Percentiles rank a stretch among this genome's conserved stretches.
Evolutionary conservation across 2,113 vertebrate genomes (phyloP).

Genomic region (Corythoichthys haematopterus): DNA sequence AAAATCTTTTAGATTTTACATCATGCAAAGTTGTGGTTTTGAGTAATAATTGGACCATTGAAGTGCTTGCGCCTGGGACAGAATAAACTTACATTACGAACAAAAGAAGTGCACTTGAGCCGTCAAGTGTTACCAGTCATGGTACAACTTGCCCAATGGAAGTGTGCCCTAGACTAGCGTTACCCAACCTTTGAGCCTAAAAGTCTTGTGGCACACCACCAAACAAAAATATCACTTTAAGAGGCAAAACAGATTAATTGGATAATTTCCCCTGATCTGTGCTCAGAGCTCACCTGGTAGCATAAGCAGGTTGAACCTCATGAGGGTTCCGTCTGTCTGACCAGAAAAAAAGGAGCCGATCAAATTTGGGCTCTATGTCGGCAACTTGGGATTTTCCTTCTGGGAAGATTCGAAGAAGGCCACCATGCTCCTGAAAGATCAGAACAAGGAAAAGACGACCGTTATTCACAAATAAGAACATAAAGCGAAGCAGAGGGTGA

Average conservation of each 20-base stretch:
- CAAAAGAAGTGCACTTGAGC: neutral
- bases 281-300: constrained; percentile 78
- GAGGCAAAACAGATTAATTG: neutral
- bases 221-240: neutral
- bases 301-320: constrained; percentile 92
- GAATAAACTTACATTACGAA: neutral
- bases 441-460: constrained; percentile 39
- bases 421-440: constrained; percentile 83
- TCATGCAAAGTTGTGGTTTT: neutral
- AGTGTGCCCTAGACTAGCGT: neutral
- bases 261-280: neutral
- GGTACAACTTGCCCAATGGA: neutral
- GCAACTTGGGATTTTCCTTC: constrained; percentile 97
- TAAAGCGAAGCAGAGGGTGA: constrained; percentile 8
- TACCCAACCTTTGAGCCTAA: neutral
- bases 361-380: constrained; percentile 97
- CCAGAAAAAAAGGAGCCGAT: constrained; percentile 97
- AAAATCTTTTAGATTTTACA: neutral
- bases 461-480: constrained; percentile 31
- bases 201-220: neutral
- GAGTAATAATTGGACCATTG: neutral
- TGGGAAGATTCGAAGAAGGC: constrained; percentile 96
- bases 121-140: neutral
- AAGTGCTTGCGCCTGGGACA: neutral
- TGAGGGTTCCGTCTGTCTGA: constrained; percentile 97